These are phyloP conservation scores for Sebastes vulpes DNA, from an alignment of 2,797 vertebrate species.

Conservation along the genomic window DNA sequence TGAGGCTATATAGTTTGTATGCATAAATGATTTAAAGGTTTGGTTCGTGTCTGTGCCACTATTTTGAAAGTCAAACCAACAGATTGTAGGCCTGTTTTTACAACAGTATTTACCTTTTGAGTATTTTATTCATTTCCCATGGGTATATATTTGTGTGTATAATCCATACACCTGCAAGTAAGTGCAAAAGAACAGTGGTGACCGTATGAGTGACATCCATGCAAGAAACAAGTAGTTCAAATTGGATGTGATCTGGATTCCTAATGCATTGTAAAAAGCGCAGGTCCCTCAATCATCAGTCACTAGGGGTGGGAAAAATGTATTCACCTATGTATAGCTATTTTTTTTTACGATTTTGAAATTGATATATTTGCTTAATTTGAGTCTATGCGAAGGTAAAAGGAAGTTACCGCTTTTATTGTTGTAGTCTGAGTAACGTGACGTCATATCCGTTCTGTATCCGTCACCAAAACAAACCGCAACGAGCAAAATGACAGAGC, in stretches of 20 bases:
- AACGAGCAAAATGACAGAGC: too few species aligned
- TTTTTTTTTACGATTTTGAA: too few species aligned
- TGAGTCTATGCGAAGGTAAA: too few species aligned
- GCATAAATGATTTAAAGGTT: background rate
- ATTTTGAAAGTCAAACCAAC: background rate
- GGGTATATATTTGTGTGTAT: background rate
- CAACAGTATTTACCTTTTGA: background rate
- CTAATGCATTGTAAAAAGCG: background rate
- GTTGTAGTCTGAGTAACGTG: too few species aligned
- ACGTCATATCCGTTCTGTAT: too few species aligned
- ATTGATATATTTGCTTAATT: too few species aligned
- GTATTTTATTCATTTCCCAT: background rate
- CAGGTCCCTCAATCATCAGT: too few species aligned
- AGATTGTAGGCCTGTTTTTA: background rate
- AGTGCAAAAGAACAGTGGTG: background rate
- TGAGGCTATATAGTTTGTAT: background rate
- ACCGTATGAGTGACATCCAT: background rate
- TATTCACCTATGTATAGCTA: too few species aligned
- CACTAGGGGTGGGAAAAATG: too few species aligned
- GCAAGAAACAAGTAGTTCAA: background rate
- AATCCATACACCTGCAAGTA: background rate
- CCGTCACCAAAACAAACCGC: too few species aligned
- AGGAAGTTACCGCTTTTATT: too few species aligned
- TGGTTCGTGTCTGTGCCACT: background rate
- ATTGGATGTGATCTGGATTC: background rate